These are phyloP conservation scores for Metopolophium dirhodum DNA, from an alignment of 1,140 invertebrate genomes.

Conservation along the genomic window DNA sequence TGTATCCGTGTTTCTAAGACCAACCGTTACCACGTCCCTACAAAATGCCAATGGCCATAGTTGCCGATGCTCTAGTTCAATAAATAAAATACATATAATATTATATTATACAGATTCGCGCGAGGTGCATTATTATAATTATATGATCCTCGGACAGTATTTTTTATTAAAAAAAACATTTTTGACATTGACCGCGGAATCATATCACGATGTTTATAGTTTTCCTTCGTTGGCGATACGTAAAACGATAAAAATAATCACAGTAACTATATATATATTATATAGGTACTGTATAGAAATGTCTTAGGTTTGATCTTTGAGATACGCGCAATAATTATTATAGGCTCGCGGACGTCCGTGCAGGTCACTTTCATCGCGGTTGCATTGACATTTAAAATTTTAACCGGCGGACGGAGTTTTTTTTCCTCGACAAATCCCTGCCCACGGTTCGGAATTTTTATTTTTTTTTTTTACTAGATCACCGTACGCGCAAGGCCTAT, in stretches of 20 bases:
- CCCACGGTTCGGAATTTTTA: not conserved
- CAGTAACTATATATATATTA: no score
- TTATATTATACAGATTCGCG: not conserved
- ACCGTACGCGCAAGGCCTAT: not conserved
- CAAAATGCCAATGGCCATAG: no score
- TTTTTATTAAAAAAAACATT: not conserved
- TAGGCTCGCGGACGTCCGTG: not conserved
- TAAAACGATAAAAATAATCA: no score
- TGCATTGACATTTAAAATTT: not conserved
- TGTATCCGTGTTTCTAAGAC: no score
- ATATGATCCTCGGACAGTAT: not conserved
- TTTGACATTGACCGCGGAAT: not conserved
- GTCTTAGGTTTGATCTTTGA: not conserved
- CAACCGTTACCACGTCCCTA: no score
- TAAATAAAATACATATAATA: no score
- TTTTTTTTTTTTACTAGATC: slow-evolving; percentile 8
- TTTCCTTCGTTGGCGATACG: no score
- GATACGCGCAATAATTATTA: not conserved
- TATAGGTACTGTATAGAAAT: no score
- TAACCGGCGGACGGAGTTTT: not conserved
- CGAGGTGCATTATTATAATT: not conserved
- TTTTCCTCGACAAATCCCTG: not conserved
- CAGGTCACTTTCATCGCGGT: not conserved
- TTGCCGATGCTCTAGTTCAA: no score
- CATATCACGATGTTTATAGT: not conserved